These are phyloP conservation scores for Malacosoma neustria DNA, from an alignment of 2,888 invertebrate genomes.

Conservation along the genomic window DNA sequence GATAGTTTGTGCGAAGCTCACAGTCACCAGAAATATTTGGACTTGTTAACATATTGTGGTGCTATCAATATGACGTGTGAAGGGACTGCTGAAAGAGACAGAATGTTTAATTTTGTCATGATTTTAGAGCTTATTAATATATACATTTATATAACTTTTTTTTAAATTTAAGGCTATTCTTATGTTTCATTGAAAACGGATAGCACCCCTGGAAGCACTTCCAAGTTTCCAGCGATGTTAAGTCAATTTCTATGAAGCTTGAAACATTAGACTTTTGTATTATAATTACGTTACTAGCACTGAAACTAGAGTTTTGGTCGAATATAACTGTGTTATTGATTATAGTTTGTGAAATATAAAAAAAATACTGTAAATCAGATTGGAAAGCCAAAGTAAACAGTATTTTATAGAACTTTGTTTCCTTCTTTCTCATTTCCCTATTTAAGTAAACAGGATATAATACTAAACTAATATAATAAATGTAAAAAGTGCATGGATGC, in stretches of 20 bases:
- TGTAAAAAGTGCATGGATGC: too few species aligned
- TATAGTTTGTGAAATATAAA: constrained; percentile 56
- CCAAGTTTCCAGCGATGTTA: constrained; percentile 17
- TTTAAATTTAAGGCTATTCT: constrained; percentile 51
- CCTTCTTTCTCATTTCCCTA: too few species aligned
- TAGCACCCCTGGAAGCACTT: background rate
- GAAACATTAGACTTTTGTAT: constrained; percentile 48
- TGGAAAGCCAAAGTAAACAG: constrained; percentile 75
- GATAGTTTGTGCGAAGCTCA: constrained; percentile 6
- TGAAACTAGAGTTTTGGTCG: constrained; percentile 51
- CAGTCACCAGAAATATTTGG: constrained; percentile 44
- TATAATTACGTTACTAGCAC: constrained; percentile 47
- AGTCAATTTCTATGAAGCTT: constrained; percentile 22
- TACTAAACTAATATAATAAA: too few species aligned
- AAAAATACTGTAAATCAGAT: constrained; percentile 71
- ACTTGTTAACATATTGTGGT: constrained; percentile 53
- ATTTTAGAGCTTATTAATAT: constrained; percentile 74
- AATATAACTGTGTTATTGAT: constrained; percentile 64
- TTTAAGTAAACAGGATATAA: too few species aligned
- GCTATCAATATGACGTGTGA: constrained; percentile 52
- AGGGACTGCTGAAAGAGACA: constrained; percentile 54
- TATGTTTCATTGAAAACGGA: background rate
- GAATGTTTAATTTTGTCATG: constrained; percentile 65
- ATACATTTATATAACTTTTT: constrained; percentile 67
- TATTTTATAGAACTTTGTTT: constrained; percentile 54